Base-by-base conservation (phyloP, 2,888 invertebrate genomes). In the Glaucopsyche alexis region DNA sequence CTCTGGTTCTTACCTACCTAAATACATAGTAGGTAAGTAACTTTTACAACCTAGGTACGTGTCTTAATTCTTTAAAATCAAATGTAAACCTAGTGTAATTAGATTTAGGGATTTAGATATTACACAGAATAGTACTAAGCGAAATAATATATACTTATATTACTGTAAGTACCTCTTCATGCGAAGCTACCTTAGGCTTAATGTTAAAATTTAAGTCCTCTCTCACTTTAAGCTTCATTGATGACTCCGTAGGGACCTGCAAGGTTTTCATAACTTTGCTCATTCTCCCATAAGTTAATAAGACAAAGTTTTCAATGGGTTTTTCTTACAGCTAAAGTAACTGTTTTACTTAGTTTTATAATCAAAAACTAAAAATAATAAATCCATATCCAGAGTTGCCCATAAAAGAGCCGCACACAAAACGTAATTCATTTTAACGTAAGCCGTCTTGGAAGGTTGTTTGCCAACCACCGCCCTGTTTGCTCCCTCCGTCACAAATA, bases 401-500 rank as follows among this genome's bases (percentile, higher is more conserved):
- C 38, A 40, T 69, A 49, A 16, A 73, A 47, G 65, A 71, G 7
- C 74, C 71, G 42, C 45, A 74, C 42, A 72, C 70, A 60, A 69
- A 73, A 76, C 72, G 79, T 85, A 85, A 85, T 86, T 83, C 80
- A 82, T 80, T 84, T 80, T 80, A 82, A 80, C 81, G 81, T 84
- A 85, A 83, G 81, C 79, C 78, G 79, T 77, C 79, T 82, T 77
- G 79, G 78, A 76, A 80, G 81, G 80, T 78, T 87, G 86, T 88
- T 87, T 87, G 77, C 80, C 73, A 77, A 79, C 80, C 81, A 78
- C 81, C 79, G 79, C 80, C 80, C 76, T 78, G 82, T 83, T 83
- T 83, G 79, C 80, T 77, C 76, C 76, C 81, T 78, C 82, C 77
- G 78, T 78, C 80, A 79, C 86, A 85, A 89, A 89, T 89, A 89